Evolutionary conservation across 1,140 invertebrate genomes (phyloP), one percentile per base, ranked within the genome.

Genomic region (Pseudomyrmex concolor): DNA sequence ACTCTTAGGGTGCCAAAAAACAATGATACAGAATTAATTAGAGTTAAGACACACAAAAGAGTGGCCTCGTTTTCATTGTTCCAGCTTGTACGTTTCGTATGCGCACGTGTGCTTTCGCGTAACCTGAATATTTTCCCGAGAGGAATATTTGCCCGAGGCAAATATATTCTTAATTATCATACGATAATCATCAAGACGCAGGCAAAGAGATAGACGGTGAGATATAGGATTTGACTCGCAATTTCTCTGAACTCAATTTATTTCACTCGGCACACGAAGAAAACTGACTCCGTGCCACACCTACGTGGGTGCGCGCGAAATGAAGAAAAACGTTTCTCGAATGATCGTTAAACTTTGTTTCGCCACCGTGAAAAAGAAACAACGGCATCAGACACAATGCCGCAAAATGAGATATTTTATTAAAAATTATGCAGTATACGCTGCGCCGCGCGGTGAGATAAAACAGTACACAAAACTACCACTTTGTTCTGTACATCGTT

Each of bases 311-410:
- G 59, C n/a, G 70, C 45, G 25, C 50, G 54, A 9, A 63, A 82
- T 82, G 57, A 74, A 74, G 78, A 82, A 74, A 82, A 82, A 82
- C 64, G 71, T 71, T 80, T 48, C 54, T 71, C 57, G 22, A 70
- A 80, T 45, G 54, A 13, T 13, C 68, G 54, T 22, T 62, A 62
- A 73, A 62, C 17, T 50, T 17, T n/a, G 64, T n/a, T 45, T 19
- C 12, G 19, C 45, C 7, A 10, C 48, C 7, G 48, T 15, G 22
- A 17, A 15, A 57, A 60, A 59, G 17, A 48, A 59, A 43, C 34
- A 7, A 25, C 15, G 51, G 2, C 9, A 51, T 51, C 34, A 17
- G 19, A 17, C 34, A 78, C 59, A 70, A 59, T 19, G 13, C 12
- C n/a, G 15, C 43, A n/a, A 60, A 71, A 80, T 50, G 22, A 71